Base-by-base conservation (phyloP, 2,888 invertebrate species). In the Furcula furcula region DNA sequence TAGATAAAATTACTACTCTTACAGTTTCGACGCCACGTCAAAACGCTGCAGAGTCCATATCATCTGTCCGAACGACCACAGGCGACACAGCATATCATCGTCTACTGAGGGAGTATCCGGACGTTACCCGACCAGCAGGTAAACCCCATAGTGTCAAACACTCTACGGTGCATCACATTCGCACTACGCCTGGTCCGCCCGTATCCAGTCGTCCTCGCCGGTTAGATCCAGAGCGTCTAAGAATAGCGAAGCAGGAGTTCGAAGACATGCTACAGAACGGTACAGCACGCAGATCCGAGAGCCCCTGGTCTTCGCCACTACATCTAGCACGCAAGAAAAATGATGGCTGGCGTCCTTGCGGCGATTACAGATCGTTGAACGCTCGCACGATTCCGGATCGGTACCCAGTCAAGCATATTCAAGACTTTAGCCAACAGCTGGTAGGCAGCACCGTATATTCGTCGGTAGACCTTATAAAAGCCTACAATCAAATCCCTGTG, bases 191-290 rank as follows among this genome's bases (percentile, higher is more conserved):
- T 30, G 59, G 62, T 1, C 64, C 61, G 0, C 61, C 64, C 0
- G 50, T 58, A 0, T 40, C 41, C 1, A 46, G 45, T 20, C 21
- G 37, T 7, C 65, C 70, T 1, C 54, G 67, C 1, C 52, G 66
- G 0, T 33, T 71, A 2, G 62, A 59, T 3, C 68, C 67, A 0
- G 59, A 65, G 9, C 46, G 48, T 15, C 31, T 65, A 0, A 46
- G 47, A 15, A 55, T 59, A 1, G 67, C 69, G 0, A 50, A 58
- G 19, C 7, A 33, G 1, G 65, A 71, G 14, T 69, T 73, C 22
- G 40, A 66, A 1, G 36, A 19, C 0, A 65, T 69, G 65, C 15
- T 62, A 15, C 12, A 12, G 0, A 36, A 16, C 28, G 58, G 57
- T 12, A 56, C 47, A 1, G 53, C 54, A 1, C 29, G 38, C 9